A percentile compares a stretch with the other conserved stretches of the same genome.
These are phyloP conservation scores for Luehdorfia chinensis DNA, from an alignment of 1,140 invertebrate genomes.

Conservation along the genomic window DNA sequence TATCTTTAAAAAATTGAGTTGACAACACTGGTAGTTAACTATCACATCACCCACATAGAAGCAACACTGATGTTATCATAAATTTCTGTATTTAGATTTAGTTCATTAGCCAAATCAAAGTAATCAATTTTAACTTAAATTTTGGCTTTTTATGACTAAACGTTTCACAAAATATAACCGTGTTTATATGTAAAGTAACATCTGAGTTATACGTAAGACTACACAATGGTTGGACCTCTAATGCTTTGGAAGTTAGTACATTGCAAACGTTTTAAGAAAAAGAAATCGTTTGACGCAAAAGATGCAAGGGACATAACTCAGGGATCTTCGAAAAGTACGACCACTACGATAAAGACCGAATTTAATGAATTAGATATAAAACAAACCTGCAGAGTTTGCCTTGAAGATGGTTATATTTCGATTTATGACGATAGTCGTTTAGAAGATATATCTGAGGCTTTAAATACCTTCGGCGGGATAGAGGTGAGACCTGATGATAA, in stretches of 20 bases:
- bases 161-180: too few species aligned
- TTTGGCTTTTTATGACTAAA: too few species aligned
- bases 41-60: too few species aligned
- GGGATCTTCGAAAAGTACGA: not conserved
- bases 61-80: too few species aligned
- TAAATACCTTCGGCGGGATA: slow-evolving; percentile 45
- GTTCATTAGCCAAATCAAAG: too few species aligned
- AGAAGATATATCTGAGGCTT: slow-evolving; percentile 39
- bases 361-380: slow-evolving; percentile 23
- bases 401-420: slow-evolving; percentile 50
- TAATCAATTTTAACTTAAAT: too few species aligned
- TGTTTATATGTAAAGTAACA: too few species aligned
- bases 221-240: slow-evolving; percentile 16
- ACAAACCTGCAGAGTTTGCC: slow-evolving; percentile 49
- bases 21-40: too few species aligned
- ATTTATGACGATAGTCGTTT: slow-evolving; percentile 35
- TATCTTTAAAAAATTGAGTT: too few species aligned
- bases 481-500: slow-evolving; percentile 37
- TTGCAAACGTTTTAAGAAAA: slow-evolving; percentile 8
- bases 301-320: slow-evolving; percentile 9
- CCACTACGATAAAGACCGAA: slow-evolving; percentile 22
- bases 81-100: too few species aligned
- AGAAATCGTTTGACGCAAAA: slow-evolving; percentile 6
- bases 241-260: slow-evolving; percentile 19
- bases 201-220: too few species aligned